A percentile compares a stretch with the other conserved stretches of the same genome.
These are phyloP conservation scores for Sipha flava DNA, from an alignment of 1,140 invertebrate species.

Conservation along the genomic window DNA sequence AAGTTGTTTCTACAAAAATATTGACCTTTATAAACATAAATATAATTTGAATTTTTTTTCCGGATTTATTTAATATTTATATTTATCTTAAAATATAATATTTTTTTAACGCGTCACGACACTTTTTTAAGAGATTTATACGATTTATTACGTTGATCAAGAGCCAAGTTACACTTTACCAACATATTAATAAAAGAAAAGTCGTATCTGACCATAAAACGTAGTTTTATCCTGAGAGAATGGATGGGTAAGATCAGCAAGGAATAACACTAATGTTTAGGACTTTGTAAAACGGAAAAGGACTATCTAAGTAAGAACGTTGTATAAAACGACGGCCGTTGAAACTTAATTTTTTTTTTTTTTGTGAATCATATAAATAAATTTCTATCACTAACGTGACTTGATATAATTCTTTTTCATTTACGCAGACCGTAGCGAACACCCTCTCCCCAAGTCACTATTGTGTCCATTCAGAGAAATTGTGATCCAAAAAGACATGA, in stretches of 20 bases:
- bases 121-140: too few relatives aligned
- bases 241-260: not conserved
- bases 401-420: constrained; percentile 16
- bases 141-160: too few relatives aligned
- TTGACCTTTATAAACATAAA: too few relatives aligned
- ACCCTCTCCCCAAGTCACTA: not conserved
- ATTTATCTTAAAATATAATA: too few relatives aligned
- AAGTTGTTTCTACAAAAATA: too few relatives aligned
- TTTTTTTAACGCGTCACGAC: too few relatives aligned
- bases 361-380: constrained; percentile 22
- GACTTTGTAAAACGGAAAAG: not conserved
- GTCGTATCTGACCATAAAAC: not conserved
- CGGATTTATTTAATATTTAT: too few relatives aligned
- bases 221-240: not conserved
- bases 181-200: too few relatives aligned
- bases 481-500: constrained; percentile 19
- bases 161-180: too few relatives aligned
- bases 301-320: not conserved
- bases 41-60: too few relatives aligned
- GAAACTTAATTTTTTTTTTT: not conserved
- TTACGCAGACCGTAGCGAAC: constrained; percentile 9
- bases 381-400: constrained; percentile 24
- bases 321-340: not conserved
- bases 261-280: not conserved
- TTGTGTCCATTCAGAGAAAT: constrained; percentile 8